Evolutionary conservation across 2,113 vertebrate genomes (phyloP).

Genomic region (Coreoperca whiteheadi): DNA sequence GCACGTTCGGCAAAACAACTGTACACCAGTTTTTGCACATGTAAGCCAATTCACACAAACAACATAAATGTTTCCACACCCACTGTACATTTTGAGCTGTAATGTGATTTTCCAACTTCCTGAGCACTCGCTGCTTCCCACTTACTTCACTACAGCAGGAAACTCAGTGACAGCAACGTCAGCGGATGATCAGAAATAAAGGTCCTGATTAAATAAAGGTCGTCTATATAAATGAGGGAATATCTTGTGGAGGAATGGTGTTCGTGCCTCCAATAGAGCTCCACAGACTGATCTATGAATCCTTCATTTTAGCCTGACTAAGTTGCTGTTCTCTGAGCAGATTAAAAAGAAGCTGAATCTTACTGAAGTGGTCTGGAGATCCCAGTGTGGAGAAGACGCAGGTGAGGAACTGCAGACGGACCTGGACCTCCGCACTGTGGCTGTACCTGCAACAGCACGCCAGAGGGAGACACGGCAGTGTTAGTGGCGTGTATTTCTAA

Average conservation of each 20-base stretch:
- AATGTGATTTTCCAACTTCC: neutral
- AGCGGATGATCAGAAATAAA: too few relatives aligned
- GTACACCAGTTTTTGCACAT: neutral
- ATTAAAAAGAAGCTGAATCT: conserved; percentile 68
- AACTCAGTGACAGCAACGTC: too few relatives aligned
- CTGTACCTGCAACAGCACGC: conserved; percentile 87
- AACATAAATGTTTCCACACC: too few relatives aligned
- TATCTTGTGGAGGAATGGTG: too few relatives aligned
- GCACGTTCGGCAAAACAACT: neutral
- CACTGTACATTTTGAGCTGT: neutral
- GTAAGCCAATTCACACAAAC: neutral
- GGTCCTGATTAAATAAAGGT: too few relatives aligned
- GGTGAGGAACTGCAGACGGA: conserved; percentile 97
- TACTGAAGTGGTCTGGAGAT: conserved; percentile 99
- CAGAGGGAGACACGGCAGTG: neutral
- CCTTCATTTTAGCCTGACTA: neutral
- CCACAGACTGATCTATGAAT: too few relatives aligned
- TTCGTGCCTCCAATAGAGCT: too few relatives aligned
- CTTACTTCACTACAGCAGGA: neutral
- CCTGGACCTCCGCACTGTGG: conserved; percentile 98
- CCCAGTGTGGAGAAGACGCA: conserved; percentile 99
- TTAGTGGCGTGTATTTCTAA: too few relatives aligned
- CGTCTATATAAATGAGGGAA: too few relatives aligned
- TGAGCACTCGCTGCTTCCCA: too few relatives aligned
- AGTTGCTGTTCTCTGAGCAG: neutral